Conservation (phyloP, 2,113 vertebrate species). For the Rynchops niger region DNA sequence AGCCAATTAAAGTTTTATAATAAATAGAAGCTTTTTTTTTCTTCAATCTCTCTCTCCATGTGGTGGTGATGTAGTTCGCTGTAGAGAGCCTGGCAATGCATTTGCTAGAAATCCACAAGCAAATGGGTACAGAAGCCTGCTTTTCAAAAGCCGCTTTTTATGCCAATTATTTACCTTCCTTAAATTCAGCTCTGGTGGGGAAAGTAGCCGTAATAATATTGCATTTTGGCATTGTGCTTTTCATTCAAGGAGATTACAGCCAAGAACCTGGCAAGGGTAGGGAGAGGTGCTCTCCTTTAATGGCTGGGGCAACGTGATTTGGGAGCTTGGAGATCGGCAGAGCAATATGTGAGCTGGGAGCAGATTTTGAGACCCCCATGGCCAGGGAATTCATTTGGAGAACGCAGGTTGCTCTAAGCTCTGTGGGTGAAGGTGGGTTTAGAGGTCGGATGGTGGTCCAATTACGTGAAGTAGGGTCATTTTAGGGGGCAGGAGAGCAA, state of each 20-base stretch:
- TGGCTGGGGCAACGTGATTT: not conserved
- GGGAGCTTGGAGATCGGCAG: fast-evolving
- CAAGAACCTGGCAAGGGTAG: not conserved
- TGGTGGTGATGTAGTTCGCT: not conserved
- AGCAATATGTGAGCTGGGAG: not conserved
- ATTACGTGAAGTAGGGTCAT: not conserved
- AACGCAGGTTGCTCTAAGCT: not conserved
- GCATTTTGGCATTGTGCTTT: not conserved
- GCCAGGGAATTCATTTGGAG: not conserved
- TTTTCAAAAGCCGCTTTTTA: slow-evolving; percentile 5
- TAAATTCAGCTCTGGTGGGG: not conserved
- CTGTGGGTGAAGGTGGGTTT: not conserved
- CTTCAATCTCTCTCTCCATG: slow-evolving; percentile 1
- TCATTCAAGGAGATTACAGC: slow-evolving; percentile 6
- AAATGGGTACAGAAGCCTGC: not conserved
- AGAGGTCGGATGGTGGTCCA: not conserved
- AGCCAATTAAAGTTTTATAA: slow-evolving; percentile 71
- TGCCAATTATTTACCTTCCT: slow-evolving; percentile 34
- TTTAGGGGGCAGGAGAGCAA: not conserved
- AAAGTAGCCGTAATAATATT: not conserved
- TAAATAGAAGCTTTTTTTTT: slow-evolving; percentile 28
- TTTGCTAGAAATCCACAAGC: slow-evolving; percentile 23
- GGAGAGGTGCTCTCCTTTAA: not conserved
- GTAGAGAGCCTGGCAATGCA: not conserved
- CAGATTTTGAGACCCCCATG: not conserved